Evolutionary conservation across 1,140 invertebrate species (phyloP), one percentile per base, ranked within the genome.

Genomic region (Pseudomyrmex flavicornis): DNA sequence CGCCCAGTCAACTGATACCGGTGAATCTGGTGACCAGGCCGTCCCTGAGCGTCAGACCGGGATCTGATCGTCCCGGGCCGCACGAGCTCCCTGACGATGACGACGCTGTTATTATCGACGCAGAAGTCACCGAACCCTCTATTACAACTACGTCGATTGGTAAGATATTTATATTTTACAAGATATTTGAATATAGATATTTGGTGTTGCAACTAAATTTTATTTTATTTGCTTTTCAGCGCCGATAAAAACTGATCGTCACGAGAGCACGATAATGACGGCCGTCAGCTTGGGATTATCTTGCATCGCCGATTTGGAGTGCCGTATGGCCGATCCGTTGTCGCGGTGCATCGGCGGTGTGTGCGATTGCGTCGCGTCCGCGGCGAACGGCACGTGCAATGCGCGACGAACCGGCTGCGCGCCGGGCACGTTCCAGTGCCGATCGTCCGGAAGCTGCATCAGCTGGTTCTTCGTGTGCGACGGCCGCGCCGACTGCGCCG

Each of bases 391-490:
- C 9, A 94, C 95, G 62, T 98, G 98, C 92, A 96, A 96, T 7
- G 96, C 97, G 0, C 92, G 95, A 5, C 96, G 95, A 83, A 96
- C 96, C 13, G 98, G 98, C 46, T 98, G 98, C 90, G 95, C 96
- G 83, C 95, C 96, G 5, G 97, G 97, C 58, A 98, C 98, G 1
- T 98, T 98, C 93, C 94, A 97, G 95, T 97, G 97, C 89, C 96
- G 97, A 68, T 96, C 96, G 80, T 97, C 97, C 76, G 98, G 98
- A 0, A 95, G 96, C 2, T 99, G 98, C 93, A 98, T 99, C 89
- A 97, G 97, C 88, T 97, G 97, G 96, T 98, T 97, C 93, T 99
- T 98, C 94, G 97, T 98, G 0, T 99, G 98, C 94, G 98, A 99
- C 93, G 98, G 98, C n/a, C 96, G 97, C 85, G 95, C 96, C 73